Conservation (phyloP, 2,888 invertebrate species). For the Melanostoma mellinum region DNA sequence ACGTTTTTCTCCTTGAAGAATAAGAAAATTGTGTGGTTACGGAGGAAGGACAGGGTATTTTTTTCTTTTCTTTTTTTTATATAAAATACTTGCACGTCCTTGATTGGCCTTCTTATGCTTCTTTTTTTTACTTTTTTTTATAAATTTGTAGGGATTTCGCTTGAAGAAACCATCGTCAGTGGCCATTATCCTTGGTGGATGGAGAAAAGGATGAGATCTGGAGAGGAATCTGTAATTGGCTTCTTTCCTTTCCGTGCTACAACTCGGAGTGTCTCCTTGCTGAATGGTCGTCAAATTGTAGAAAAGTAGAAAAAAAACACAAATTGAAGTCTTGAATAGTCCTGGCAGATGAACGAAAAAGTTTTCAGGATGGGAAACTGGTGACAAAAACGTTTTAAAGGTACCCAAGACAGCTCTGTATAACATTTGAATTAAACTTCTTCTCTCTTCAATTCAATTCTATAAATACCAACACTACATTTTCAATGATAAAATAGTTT, state of each 20-base stretch:
- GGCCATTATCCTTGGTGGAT: conserved; percentile 57
- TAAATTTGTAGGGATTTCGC: conserved; percentile 45
- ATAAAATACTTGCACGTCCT: conserved; percentile 76
- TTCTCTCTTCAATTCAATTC: too few relatives aligned
- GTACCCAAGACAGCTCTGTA: too few relatives aligned
- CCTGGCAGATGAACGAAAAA: neutral
- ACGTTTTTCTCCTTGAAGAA: conserved; percentile 59
- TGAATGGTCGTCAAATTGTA: conserved; percentile 74
- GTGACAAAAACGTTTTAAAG: too few relatives aligned
- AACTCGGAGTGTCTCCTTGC: conserved; percentile 69
- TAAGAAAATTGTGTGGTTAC: conserved; percentile 64
- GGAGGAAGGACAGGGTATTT: conserved; percentile 45
- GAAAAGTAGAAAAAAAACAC: conserved; percentile 19
- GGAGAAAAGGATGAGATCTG: conserved; percentile 38
- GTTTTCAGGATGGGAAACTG: too few relatives aligned
- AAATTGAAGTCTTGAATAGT: conserved; percentile 9
- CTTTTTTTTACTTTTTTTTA: conserved; percentile 72
- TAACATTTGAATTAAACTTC: too few relatives aligned
- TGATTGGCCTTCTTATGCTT: conserved; percentile 78
- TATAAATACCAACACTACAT: too few relatives aligned
- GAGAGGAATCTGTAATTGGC: conserved; percentile 70
- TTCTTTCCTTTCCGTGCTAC: conserved; percentile 74
- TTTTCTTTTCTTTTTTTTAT: conserved; percentile 37
- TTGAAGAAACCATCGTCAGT: conserved; percentile 33
- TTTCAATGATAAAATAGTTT: too few relatives aligned